These are phyloP conservation scores for Fukomys damarensis DNA, from an alignment of 2,113 vertebrate genomes.

Conservation along the genomic window DNA sequence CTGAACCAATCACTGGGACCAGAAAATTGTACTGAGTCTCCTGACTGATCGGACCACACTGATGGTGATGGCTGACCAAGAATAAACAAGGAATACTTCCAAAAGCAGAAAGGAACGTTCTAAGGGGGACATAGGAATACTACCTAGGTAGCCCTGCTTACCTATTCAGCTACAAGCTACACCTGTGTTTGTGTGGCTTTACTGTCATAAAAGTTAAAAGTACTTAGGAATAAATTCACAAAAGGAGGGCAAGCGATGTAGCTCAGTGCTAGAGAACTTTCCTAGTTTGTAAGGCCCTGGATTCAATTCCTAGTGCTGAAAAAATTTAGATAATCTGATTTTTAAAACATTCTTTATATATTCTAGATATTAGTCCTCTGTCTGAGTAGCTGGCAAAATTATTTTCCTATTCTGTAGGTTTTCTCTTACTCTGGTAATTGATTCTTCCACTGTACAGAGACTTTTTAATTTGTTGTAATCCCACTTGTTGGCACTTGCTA, in stretches of 20 bases:
- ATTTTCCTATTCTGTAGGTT: background rate
- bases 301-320: background rate
- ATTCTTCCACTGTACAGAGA: background rate
- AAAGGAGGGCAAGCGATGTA: background rate
- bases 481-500: background rate
- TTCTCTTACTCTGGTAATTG: background rate
- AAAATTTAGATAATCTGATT: background rate
- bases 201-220: background rate
- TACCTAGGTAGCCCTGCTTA: background rate
- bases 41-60: background rate
- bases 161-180: background rate
- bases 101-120: background rate
- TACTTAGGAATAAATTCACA: background rate
- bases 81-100: background rate
- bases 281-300: background rate
- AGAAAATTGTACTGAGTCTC: background rate
- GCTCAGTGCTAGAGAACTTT: background rate
- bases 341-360: background rate
- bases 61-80: background rate
- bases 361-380: background rate
- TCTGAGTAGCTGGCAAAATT: background rate
- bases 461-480: background rate
- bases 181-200: background rate
- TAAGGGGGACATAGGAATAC: background rate
- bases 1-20: background rate